Conservation (phyloP, 2,113 vertebrate species). For the Megaceryle maxima region DNA sequence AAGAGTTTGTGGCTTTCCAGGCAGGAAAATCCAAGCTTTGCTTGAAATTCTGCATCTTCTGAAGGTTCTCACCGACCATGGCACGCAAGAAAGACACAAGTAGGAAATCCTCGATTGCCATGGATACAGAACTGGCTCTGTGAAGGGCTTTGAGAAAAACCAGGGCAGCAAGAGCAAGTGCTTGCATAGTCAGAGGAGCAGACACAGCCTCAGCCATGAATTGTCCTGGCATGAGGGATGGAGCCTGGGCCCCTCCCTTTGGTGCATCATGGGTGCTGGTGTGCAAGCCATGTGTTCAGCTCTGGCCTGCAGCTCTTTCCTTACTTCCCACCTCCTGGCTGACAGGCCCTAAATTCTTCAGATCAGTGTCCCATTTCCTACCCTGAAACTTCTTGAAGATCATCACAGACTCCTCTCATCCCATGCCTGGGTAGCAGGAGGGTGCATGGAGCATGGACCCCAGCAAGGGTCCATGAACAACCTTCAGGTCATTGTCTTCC, state of each 20-base stretch:
- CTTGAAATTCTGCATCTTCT: background rate
- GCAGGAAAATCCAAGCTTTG: background rate
- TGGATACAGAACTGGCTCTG: background rate
- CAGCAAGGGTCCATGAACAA: background rate
- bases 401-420: background rate
- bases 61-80: background rate
- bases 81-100: background rate
- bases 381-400: background rate
- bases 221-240: background rate
- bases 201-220: background rate
- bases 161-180: background rate
- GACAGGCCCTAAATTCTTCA: background rate
- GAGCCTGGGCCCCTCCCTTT: background rate
- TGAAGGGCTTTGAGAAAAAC: background rate
- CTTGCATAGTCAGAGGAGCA: background rate
- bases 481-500: background rate
- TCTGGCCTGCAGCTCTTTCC: background rate
- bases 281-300: background rate
- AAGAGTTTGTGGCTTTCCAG: background rate
- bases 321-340: background rate
- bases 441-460: too few species aligned
- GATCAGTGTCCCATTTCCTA: background rate
- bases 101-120: background rate
- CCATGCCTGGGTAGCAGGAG: background rate
- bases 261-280: fast-evolving